Conservation (phyloP, 2,888 invertebrate genomes). For the Imbricaverruca yamaguchii region DNA sequence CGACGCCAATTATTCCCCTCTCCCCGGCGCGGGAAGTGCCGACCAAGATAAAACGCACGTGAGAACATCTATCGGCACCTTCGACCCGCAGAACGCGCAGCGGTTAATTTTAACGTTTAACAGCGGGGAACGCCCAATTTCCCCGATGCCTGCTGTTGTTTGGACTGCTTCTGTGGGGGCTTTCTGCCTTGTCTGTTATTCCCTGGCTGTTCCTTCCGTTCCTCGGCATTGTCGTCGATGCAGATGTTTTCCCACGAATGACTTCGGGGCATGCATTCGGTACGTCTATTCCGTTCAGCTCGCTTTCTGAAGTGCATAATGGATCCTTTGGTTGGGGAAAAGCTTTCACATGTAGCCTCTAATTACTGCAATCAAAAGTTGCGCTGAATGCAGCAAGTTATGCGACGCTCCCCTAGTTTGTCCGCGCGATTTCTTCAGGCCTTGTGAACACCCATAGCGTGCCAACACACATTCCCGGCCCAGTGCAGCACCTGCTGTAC, state of each 20-base stretch:
- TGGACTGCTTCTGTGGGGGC: background rate
- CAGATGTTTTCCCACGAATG: background rate
- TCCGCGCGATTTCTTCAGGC: background rate
- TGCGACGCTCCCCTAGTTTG: background rate
- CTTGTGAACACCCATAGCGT: background rate
- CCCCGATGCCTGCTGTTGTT: background rate
- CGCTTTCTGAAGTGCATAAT: background rate
- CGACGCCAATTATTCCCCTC: background rate
- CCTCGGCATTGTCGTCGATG: background rate
- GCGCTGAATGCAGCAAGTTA: constrained; percentile 4
- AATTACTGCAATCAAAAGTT: constrained; percentile 21
- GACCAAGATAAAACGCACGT: constrained; percentile 18
- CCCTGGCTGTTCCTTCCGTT: background rate
- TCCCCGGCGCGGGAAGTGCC: background rate
- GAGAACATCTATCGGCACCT: constrained; percentile 13
- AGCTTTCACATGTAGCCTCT: constrained; percentile 17
- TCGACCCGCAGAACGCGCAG: background rate
- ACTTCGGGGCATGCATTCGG: constrained; percentile 9
- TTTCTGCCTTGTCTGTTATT: background rate
- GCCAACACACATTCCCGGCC: background rate
- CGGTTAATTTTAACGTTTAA: constrained; percentile 20
- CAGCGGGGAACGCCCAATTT: constrained; percentile 15
- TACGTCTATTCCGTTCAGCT: background rate
- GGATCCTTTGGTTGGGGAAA: background rate
- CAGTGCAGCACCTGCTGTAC: background rate